phyloP scores from a whole-genome alignment of 2,888 invertebrate species.

The Archips crataeganus region DNA sequence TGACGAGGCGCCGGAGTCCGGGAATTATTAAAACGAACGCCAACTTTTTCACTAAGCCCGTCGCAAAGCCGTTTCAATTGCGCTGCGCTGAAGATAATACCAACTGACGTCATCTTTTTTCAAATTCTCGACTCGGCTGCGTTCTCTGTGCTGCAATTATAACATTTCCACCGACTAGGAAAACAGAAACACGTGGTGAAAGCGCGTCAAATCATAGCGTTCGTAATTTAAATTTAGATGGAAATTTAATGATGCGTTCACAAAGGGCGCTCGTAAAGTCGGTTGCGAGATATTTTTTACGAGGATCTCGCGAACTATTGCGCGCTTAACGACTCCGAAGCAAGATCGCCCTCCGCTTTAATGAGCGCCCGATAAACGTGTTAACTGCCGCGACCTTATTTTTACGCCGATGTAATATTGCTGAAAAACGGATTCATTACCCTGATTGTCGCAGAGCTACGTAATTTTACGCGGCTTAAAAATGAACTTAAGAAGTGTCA shows the following conservation, averaged over 20 bases:
- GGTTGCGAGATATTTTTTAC: constrained; percentile 86
- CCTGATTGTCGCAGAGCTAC: constrained; percentile 62
- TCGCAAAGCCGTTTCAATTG: constrained; percentile 86
- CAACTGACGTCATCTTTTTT: constrained; percentile 86
- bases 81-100: constrained; percentile 86
- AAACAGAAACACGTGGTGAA: constrained; percentile 84
- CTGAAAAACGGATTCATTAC: constrained; percentile 83
- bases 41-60: constrained; percentile 86
- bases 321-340: constrained; percentile 86
- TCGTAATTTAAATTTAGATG: constrained; percentile 86
- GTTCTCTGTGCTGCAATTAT: constrained; percentile 85
- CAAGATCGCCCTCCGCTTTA: constrained; percentile 85
- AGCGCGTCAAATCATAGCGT: constrained; percentile 80
- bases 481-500: constrained; percentile 16
- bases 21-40: constrained; percentile 86
- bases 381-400: constrained; percentile 85
- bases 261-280: constrained; percentile 86
- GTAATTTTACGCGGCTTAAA: constrained; percentile 54
- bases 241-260: constrained; percentile 86
- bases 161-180: constrained; percentile 84
- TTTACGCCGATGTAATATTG: constrained; percentile 84
- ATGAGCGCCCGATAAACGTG: constrained; percentile 86
- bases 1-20: constrained; percentile 86
- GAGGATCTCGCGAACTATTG: constrained; percentile 86
- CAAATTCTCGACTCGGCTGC: constrained; percentile 82